Evolutionary conservation across 2,888 invertebrate genomes (phyloP), one percentile per base, ranked within the genome.

Genomic region (Stegophylla sp.): DNA sequence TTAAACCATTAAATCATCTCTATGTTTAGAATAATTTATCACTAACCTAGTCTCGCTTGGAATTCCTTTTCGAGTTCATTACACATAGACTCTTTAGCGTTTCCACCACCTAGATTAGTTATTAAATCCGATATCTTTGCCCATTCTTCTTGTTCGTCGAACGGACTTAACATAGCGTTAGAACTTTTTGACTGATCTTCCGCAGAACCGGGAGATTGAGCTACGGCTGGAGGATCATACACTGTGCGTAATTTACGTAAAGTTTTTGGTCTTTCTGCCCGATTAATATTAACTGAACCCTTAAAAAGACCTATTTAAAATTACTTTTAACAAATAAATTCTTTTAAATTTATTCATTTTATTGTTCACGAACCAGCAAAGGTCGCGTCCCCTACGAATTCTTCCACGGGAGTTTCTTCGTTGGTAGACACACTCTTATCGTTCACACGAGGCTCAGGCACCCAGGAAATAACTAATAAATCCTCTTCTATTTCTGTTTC

Each of bases 131-230:
- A 94, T 85, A 97, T 96, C 88, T 96, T 95, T 34, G 95, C 95
- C 95, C 97, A 97, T 88, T 97, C 97, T 88, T 96, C 95, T 88
- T 94, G 92, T 86, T 96, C 96, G 88, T 96, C 95, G 87, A 95
- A 95, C 3, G 95, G 95, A 86, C 94, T 95, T 84, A 96, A 86
- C 85, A 83, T 86, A 85, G 71, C 77, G 3, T 86, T 82, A 28
- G 84, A 84, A 82, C 85, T 86, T 66, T 85, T 85, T 12, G 85
- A 69, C 0, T 69, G 71, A 12, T 74, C 82, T 53, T 82, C 76
- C 23, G 82, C 82, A 5, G 82, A 75, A 17, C 83, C 83, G 12
- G 82, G 83, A 15, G 83, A 81, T 63, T 82, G 64, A 51, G 82
- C 73, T 23, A 74, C 77, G 12, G 81, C 83, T 17, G 83, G 59